Evolutionary conservation across 2,797 vertebrate genomes (phyloP), one percentile per base, ranked within the genome.

Genomic region (Eurystomus glaucurus): DNA sequence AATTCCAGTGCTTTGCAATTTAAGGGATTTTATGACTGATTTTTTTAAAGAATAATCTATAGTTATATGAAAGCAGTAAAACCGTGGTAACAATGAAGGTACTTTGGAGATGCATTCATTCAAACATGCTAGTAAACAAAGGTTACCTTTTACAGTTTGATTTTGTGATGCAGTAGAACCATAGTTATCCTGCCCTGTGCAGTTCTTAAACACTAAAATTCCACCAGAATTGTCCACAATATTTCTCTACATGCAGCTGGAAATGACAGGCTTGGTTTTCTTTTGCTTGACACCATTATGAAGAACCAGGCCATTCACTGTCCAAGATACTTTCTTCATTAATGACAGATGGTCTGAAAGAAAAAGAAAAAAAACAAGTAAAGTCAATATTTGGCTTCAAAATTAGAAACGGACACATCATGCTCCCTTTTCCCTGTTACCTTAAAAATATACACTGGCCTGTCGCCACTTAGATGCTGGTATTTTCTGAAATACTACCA

Each of bases 291-390:
- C 76, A 96, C 87, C 94, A 85, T 72, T 81, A 69, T 88, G 96
- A 97, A 97, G 79, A 94, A 89, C 85, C 77, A 96, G 72, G 25
- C 97, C 97, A 77, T 93, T 98, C 91, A 90, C 72, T 92, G 93
- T 95, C 97, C 88, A 94, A 87, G 96, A 96, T 72, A 96, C 80
- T 94, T 97, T 93, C 97, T 98, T 98, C 93, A 93, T 96, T 97
- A 97, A 96, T 90, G 97, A 95, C 97, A 98, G 98, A 98, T 98
- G 97, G 95, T 96, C 98, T 98, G 97, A 93, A 98, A 98, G 77
- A 87, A 80, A 97, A 96, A 94, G 71, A 5, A 62, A 50, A 88
- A 84, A 65, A 88, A 80, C 37, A 92, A 85, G 3, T 37, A 4
- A 37, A 97, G 93, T 96, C 89, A 98, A 95, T 97, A 97, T 97